Evolutionary conservation across 2,113 vertebrate genomes (phyloP), one percentile per base, ranked within the genome.

Genomic region (Apeltes quadracus): DNA sequence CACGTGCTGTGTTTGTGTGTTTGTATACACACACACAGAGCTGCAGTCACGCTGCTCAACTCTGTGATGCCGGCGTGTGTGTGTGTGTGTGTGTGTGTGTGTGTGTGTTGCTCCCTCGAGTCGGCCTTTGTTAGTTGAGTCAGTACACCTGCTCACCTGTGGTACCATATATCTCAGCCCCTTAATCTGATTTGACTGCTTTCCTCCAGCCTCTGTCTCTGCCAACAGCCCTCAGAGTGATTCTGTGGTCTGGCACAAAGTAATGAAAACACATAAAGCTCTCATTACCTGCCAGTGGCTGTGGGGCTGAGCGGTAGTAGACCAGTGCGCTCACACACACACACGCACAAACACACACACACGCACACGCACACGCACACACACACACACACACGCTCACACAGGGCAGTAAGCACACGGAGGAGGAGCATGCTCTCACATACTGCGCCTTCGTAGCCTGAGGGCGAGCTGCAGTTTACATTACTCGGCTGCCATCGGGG

Each of bases 181-280:
- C 78, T 84, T 92, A 88, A 92, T 91, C 81, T 85, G 85, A 88
- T 91, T 89, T 82, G 87, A 90, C 89, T 88, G 81, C 75, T 54
- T 81, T 87, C 55, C 76, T 84, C 48, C 67, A 78, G 79, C 83
- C 63, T 65, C 75, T 43, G 73, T 80, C 69, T 75, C 73, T 79
- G 73, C 87, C 89, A 84, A 57, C 83, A 73, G 73, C 72, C 72
- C 69, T 81, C 83, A 64, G 70, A 73, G 76, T 81, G 84, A 86
- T 84, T 81, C 77, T 82, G 80, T 75, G 89, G 83, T 88, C 84
- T 82, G 83, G 78, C 81, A 77, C 81, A 86, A 82, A 88, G 88
- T 91, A 92, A 92, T 92, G 88, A 92, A 90, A 92, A 92, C 88
- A 79, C 84, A 91, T 90, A 89, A 87, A 88, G 84, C 83, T 87